phyloP scores from a whole-genome alignment of 30 jellyfish, hydroid and myxozoan genomes.

The Chrysaora quinquecirrha region DNA sequence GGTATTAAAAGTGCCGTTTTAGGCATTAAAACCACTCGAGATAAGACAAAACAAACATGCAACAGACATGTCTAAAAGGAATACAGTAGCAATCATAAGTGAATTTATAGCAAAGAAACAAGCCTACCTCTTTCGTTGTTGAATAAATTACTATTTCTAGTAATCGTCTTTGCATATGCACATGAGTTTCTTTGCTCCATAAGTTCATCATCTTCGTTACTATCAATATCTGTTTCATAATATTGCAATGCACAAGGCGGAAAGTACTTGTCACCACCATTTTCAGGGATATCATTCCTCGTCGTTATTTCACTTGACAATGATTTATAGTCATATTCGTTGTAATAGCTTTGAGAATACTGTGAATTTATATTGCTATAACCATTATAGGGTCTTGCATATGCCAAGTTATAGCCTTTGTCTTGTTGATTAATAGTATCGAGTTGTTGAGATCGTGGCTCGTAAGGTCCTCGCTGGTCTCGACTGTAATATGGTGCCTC shows the following conservation, averaged over 20 bases:
- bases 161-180: conserved; percentile 52
- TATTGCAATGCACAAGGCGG: conserved; percentile 76
- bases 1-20: too few relatives aligned
- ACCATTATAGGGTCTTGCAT: conserved; percentile 45
- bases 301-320: conserved; percentile 36
- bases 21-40: too few relatives aligned
- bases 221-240: conserved; percentile 68
- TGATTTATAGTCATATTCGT: conserved; percentile 66
- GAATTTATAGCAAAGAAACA: too few relatives aligned
- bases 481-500: conserved; percentile 14
- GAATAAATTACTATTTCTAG: conserved; percentile 23
- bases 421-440: conserved; percentile 35
- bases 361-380: conserved; percentile 31
- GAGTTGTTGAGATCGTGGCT: conserved; percentile 46
- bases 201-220: conserved; percentile 59
- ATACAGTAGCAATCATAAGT: too few relatives aligned
- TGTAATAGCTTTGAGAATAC: conserved; percentile 34
- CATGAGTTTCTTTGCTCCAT: conserved; percentile 59
- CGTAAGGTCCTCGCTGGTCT: conserved; percentile 52
- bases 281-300: conserved; percentile 46
- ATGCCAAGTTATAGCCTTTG: conserved; percentile 21
- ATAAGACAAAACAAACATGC: too few relatives aligned
- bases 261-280: conserved; percentile 57
- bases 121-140: conserved; percentile 56
- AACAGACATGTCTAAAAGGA: too few relatives aligned